Evolutionary conservation across 2,113 vertebrate genomes (phyloP), one percentile per base, ranked within the genome.

Genomic region (Nycticorax nycticorax): DNA sequence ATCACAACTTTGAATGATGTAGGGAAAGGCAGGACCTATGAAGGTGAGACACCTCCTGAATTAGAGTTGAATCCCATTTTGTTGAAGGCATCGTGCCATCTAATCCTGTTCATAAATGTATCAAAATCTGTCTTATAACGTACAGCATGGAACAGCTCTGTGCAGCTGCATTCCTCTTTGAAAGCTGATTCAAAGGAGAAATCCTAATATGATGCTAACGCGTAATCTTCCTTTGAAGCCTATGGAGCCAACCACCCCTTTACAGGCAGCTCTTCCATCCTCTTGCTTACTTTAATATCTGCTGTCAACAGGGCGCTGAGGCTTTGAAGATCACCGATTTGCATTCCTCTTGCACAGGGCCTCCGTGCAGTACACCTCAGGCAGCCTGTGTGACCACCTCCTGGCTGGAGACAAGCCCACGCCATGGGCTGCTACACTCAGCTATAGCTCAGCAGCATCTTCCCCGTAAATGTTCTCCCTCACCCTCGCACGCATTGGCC

Each of bases 161-260:
- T 33, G 26, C 47, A 53, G n/a, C 41, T 93, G 62, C 33, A 14
- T 56, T 76, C 68, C 74, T 59, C 50, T 87, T 67, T 77, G 50
- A 87, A 95, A 96, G 53, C 12, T 53, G 56, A 72, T 53, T 82
- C 73, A 62, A 64, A 93, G 59, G n/a, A 85, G 69, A 75, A 95
- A 85, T 66, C 41, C 48, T 69, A 69, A 87, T 66, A 66, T 14
- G 22, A 72, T 26, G 12, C 14, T 89, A 81, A 75, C 0, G 2
- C 16, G 72, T 60, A 62, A 81, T 57, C 77, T 89, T 89, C 80
- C 55, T 83, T 92, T 79, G 66, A 89, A 93, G 48, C 22, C 66
- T 30, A 9, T 8, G 12, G 45, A 92, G 28, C 32, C 64, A 94
- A 12, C 21, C 28, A 56, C 27, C 57, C 87, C 62, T 32, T 88